Conservation (phyloP, 2,888 invertebrate species). For the Argynnis bischoffii region DNA sequence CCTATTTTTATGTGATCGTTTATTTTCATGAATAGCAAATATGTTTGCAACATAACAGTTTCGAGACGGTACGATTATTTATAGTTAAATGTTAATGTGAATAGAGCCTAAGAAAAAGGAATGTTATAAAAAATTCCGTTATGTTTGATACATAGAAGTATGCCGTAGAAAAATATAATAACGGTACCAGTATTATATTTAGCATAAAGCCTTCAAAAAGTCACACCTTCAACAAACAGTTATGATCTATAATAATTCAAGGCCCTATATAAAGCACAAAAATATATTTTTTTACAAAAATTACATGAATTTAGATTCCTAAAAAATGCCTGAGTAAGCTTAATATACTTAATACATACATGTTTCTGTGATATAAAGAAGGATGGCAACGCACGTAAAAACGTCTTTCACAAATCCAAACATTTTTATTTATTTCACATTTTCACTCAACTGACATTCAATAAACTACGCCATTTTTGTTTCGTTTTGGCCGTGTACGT, state of each 20-base stretch:
- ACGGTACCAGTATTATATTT: conserved; percentile 9
- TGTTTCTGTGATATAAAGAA: conserved; percentile 54
- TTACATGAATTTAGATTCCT: neutral
- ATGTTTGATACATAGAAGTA: conserved; percentile 6
- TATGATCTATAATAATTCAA: conserved; percentile 37
- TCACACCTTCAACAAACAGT: conserved; percentile 24
- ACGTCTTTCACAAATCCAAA: conserved; percentile 57
- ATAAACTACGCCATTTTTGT: conserved; percentile 72
- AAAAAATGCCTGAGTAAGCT: neutral
- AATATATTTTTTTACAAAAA: conserved; percentile 8
- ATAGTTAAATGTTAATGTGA: neutral
- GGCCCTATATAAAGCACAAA: conserved; percentile 26
- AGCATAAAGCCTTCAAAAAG: conserved; percentile 28
- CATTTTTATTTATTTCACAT: conserved; percentile 77
- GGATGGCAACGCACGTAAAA: conserved; percentile 57
- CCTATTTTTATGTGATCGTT: no score
- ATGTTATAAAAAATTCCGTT: conserved; percentile 34
- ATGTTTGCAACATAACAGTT: neutral
- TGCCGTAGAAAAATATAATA: neutral
- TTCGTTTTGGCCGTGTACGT: conserved; percentile 50
- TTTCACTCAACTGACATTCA: conserved; percentile 65
- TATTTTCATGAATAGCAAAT: no score
- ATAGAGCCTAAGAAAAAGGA: conserved; percentile 36
- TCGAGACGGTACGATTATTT: no score
- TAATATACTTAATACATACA: conserved; percentile 58